phyloP scores from a whole-genome alignment of 2,797 vertebrate species.

The Tauraco hartlaubi region DNA sequence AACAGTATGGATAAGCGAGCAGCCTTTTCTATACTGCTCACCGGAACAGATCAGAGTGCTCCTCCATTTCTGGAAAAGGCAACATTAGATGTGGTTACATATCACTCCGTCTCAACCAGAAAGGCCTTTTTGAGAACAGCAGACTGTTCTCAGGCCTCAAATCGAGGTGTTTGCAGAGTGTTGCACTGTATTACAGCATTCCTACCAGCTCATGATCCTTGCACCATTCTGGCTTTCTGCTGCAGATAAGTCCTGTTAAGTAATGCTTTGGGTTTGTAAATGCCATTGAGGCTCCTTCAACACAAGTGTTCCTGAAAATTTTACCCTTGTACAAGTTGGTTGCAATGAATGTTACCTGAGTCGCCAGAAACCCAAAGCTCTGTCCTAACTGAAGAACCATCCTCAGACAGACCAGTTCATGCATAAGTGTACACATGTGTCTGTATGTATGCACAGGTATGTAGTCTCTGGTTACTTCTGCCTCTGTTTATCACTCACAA shows the following conservation, averaged over 20 bases:
- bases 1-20: neutral
- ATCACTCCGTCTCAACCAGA: neutral
- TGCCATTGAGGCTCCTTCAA: neutral
- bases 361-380: neutral
- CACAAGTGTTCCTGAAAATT: neutral
- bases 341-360: neutral
- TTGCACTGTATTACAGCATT: neutral
- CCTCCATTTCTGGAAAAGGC: neutral
- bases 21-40: neutral
- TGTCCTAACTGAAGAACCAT: neutral
- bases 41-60: neutral
- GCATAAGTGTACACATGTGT: fast-evolving
- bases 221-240: neutral
- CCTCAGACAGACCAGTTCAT: neutral
- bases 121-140: neutral
- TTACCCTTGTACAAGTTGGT: neutral
- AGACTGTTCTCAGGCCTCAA: neutral
- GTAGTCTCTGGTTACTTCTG: neutral
- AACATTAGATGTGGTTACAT: neutral
- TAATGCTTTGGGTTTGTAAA: neutral
- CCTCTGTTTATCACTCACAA: neutral
- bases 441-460: neutral
- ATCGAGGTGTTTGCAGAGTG: neutral
- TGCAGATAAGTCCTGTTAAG: neutral
- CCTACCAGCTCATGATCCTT: neutral